phyloP scores from a whole-genome alignment of 37 sponge, comb jelly and placozoan genomes.

The Oopsacas minuta region DNA sequence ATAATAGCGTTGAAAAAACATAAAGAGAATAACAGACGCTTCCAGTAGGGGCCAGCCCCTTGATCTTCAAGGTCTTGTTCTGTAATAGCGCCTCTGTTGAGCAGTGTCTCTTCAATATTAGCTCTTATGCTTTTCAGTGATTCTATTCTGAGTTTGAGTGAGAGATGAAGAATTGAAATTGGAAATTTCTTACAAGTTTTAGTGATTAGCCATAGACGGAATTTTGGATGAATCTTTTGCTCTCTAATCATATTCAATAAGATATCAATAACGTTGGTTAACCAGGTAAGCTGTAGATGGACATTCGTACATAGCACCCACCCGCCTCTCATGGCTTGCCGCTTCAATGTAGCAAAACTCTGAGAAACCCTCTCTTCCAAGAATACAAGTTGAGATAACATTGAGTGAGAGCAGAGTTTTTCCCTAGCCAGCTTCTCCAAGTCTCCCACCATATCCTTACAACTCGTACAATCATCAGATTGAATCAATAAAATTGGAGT shows the following conservation, averaged over 20 bases:
- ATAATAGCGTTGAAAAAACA: neutral
- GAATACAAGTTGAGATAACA: neutral
- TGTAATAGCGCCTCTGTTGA: neutral
- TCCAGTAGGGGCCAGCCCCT: constrained; percentile 1
- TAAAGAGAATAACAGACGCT: neutral
- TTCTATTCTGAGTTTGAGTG: neutral
- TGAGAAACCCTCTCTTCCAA: neutral
- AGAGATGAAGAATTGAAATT: neutral
- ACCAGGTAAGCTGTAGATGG: neutral
- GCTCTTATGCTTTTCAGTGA: neutral
- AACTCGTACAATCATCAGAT: neutral
- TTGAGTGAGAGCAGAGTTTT: neutral
- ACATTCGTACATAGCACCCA: neutral
- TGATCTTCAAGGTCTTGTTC: neutral
- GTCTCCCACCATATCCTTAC: constrained; percentile 8
- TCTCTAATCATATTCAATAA: neutral
- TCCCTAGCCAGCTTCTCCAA: neutral
- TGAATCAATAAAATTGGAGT: neutral
- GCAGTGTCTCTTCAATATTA: neutral
- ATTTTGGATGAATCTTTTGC: neutral
- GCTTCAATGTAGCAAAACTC: neutral
- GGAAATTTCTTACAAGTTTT: neutral
- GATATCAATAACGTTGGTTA: neutral
- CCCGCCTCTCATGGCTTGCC: neutral
- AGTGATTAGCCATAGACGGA: neutral